Evolutionary conservation across 2,888 invertebrate species (phyloP), one percentile per base, ranked within the genome.

Genomic region (Eristalis intricaria): DNA sequence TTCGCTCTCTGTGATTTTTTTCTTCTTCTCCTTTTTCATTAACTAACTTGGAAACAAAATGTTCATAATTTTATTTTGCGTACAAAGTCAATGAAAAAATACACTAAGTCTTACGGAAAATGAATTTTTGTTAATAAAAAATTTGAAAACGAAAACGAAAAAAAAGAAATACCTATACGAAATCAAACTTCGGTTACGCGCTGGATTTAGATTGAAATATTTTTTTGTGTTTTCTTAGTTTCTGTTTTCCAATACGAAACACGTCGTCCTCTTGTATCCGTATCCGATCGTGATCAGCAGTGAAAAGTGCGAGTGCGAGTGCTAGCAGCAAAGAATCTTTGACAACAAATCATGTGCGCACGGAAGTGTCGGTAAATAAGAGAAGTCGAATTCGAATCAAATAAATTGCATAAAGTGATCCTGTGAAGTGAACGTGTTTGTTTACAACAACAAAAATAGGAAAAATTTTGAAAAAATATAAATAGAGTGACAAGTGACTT

Each of bases 1-100:
- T 86, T 84, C 84, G 80, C 84, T 88, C 88, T 88, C 88, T 88
- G 80, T 85, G 82, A 88, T 82, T 88, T 85, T 88, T 85, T 84
- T 79, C 74, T 83, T 85, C 78, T 68, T 82, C 74, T 88, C 83
- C 83, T 78, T 84, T 32, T 83, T 87, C 50, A 58, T 70, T 58
- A 32, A 65, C 50, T 63, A 78, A 77, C 66, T 81, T 81, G 69
- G 43, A 77, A 81, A 74, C 81, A 74, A 73, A 66, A 68, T 78
- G 23, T 81, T 77, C 43, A 77, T 56, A 61, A 75, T 79, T 75
- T 83, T 71, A 73, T 76, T 84, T 88, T 38, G 32, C 85, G 73
- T 71, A 64, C 69, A 69, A 64, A 81, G 56, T 60, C 65, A 70
- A 32, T 66, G 76, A 82, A 84, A 79, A 87, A 43, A 87, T 76